Evolutionary conservation across 1,140 invertebrate genomes (phyloP).

Genomic region (Heliconius congener): DNA sequence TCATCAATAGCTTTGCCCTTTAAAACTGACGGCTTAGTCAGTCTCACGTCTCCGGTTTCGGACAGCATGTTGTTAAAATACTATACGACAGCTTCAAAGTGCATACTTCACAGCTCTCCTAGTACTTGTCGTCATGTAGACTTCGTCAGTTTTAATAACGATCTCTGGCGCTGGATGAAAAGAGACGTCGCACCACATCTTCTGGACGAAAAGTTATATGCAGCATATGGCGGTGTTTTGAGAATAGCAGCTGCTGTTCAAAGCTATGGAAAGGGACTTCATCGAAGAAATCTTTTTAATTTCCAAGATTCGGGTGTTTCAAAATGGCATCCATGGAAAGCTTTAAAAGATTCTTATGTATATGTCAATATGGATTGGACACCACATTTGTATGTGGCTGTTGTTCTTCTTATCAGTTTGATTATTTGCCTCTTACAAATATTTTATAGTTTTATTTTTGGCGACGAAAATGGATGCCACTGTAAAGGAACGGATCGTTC

Average conservation of each 20-base stretch:
- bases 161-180: slow-evolving; percentile 82
- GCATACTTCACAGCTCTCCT: slow-evolving; percentile 65
- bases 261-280: slow-evolving; percentile 71
- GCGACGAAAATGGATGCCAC: slow-evolving; percentile 47
- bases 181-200: slow-evolving; percentile 81
- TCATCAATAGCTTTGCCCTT: slow-evolving; percentile 76
- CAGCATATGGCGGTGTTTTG: slow-evolving; percentile 83
- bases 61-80: slow-evolving; percentile 82
- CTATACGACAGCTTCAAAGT: slow-evolving; percentile 79
- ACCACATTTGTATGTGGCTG: slow-evolving; percentile 48
- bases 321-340: slow-evolving; percentile 62
- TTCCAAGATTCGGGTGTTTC: slow-evolving; percentile 40
- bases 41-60: slow-evolving; percentile 78
- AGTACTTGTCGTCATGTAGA: slow-evolving; percentile 78
- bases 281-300: slow-evolving; percentile 62
- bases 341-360: slow-evolving; percentile 51
- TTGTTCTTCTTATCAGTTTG: slow-evolving; percentile 53
- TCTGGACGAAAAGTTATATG: slow-evolving; percentile 83
- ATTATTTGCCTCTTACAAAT: slow-evolving; percentile 62
- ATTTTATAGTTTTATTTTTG: slow-evolving; percentile 58
- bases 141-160: slow-evolving; percentile 80
- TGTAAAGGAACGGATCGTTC: slow-evolving; percentile 43
- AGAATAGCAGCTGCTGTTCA: slow-evolving; percentile 82
- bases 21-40: slow-evolving; percentile 79
- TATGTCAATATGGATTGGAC: slow-evolving; percentile 60